These are phyloP conservation scores for Venturia canescens DNA, from an alignment of 1,140 invertebrate species.

Conservation along the genomic window DNA sequence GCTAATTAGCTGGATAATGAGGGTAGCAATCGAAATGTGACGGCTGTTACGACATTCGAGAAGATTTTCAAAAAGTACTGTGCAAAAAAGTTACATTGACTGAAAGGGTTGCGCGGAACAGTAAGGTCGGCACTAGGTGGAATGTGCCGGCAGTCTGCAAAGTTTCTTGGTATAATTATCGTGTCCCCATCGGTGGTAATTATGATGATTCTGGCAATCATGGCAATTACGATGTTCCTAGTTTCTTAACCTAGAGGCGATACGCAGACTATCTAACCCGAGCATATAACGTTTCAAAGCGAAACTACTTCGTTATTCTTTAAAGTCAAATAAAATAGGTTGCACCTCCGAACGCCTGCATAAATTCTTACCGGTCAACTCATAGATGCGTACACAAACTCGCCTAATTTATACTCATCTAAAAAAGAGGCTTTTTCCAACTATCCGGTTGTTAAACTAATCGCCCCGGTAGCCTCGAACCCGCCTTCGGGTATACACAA, in stretches of 20 bases:
- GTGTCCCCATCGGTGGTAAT: constrained; percentile 7
- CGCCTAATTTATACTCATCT: too few relatives aligned
- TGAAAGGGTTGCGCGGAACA: neutral
- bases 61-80: neutral
- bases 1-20: neutral
- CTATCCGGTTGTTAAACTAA: neutral
- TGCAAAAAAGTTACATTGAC: neutral
- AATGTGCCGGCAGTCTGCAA: neutral
- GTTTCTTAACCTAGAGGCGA: neutral
- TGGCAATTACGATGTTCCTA: constrained; percentile 8
- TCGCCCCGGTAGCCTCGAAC: neutral
- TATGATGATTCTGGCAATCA: constrained; percentile 3
- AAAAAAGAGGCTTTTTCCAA: neutral
- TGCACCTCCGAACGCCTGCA: neutral
- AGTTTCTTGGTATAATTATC: constrained; percentile 12
- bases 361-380: neutral
- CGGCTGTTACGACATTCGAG: neutral
- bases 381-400: neutral
- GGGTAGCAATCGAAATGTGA: neutral
- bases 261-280: neutral
- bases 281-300: neutral
- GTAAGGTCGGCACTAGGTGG: neutral
- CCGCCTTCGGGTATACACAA: neutral
- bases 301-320: neutral
- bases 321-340: neutral